phyloP scores from a whole-genome alignment of 1,140 invertebrate genomes.

The Bradysia coprophila region DNA sequence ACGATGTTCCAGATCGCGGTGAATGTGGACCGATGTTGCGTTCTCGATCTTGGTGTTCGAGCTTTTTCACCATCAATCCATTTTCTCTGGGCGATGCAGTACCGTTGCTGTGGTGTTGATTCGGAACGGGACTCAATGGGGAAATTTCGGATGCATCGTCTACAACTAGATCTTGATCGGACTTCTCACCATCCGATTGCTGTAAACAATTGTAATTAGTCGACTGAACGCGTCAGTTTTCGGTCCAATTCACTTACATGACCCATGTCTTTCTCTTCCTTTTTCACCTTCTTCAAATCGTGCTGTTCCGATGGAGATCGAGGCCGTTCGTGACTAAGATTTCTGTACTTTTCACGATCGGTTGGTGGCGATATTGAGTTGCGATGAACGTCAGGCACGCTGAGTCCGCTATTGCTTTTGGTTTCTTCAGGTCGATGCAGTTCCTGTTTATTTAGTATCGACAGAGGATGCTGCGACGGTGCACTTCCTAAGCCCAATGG shows the following conservation, averaged over 20 bases:
- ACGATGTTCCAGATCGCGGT: conserved; percentile 54
- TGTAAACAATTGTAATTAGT: conserved; percentile 7
- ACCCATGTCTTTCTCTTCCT: conserved; percentile 61
- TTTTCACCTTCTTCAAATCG: conserved; percentile 48
- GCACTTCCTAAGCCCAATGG: conserved; percentile 31
- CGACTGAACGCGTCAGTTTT: no score
- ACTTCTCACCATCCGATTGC: conserved; percentile 22
- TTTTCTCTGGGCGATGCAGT: conserved; percentile 67
- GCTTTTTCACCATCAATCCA: conserved; percentile 22
- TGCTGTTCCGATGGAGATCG: conserved; percentile 33
- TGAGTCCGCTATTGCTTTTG: conserved; percentile 20
- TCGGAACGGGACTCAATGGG: conserved; percentile 26
- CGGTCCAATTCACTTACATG: no score
- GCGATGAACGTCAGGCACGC: conserved; percentile 20
- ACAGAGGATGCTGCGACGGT: conserved; percentile 43
- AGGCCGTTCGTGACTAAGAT: conserved; percentile 50
- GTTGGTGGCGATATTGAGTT: conserved; percentile 77
- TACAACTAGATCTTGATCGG: conserved; percentile 78
- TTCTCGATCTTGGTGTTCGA: conserved; percentile 29
- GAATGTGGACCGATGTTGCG: conserved; percentile 33
- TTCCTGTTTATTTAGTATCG: conserved; percentile 39
- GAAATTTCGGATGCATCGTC: conserved; percentile 64
- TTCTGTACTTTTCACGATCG: conserved; percentile 68
- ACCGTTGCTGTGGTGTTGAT: conserved; percentile 34
- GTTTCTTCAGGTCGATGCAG: conserved; percentile 42